Percentiles rank a stretch among this genome's conserved stretches.
These are phyloP conservation scores for Prietella phreatophila DNA, from an alignment of 2,113 vertebrate genomes.

Conservation along the genomic window DNA sequence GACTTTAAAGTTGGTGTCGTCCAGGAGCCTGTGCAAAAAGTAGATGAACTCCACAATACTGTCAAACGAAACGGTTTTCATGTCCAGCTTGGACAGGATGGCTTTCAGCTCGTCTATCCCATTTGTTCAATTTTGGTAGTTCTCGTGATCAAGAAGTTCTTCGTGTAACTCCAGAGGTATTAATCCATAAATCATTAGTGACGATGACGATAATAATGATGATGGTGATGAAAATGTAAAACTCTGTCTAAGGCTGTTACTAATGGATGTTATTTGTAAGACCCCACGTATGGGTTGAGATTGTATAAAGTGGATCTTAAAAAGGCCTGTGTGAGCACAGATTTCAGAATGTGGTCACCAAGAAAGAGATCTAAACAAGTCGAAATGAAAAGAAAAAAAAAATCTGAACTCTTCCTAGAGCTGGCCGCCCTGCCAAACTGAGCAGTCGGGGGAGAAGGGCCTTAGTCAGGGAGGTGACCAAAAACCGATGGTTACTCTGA, in stretches of 20 bases:
- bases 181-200: conserved; percentile 79
- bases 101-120: conserved; percentile 83
- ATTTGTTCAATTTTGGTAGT: conserved; percentile 80
- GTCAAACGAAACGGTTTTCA: conserved; percentile 65
- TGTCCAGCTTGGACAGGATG: conserved; percentile 70
- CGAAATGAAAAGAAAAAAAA: background rate
- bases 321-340: background rate
- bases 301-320: background rate
- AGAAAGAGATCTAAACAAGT: background rate
- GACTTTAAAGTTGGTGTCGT: conserved; percentile 85
- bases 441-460: too few species aligned
- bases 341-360: background rate
- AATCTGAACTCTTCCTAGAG: too few species aligned
- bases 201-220: too few species aligned
- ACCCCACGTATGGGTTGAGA: background rate
- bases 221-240: conserved; percentile 35
- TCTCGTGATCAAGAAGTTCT: conserved; percentile 80
- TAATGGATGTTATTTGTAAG: background rate
- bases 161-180: conserved; percentile 81
- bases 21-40: conserved; percentile 76
- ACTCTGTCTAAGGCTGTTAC: conserved; percentile 56
- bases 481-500: too few species aligned
- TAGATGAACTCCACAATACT: conserved; percentile 75
- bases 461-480: too few species aligned
- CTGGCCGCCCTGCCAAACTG: too few species aligned